Conservation (phyloP, 2,888 invertebrate genomes). For the Ditylenchus weischeri region DNA sequence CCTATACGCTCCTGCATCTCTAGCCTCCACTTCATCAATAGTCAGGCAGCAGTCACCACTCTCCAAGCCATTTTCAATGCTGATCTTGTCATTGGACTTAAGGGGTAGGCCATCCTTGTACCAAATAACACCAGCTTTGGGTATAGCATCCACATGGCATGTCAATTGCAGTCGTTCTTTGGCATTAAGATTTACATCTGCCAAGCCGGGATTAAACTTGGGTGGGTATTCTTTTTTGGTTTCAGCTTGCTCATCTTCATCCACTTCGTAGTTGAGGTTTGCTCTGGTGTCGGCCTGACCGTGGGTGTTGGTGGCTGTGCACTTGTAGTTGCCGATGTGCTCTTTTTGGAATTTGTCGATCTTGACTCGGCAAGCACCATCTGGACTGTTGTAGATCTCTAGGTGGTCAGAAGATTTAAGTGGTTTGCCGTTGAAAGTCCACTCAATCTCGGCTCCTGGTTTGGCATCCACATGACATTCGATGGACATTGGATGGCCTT, state of each 20-base stretch:
- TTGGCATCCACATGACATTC: constrained; percentile 59
- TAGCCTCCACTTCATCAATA: constrained; percentile 57
- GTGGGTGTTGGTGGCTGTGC: constrained; percentile 65
- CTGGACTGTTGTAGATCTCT: constrained; percentile 51
- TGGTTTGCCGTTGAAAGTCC: constrained; percentile 35
- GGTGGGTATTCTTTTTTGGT: constrained; percentile 51
- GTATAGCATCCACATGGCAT: constrained; percentile 62
- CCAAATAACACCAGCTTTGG: constrained; percentile 61
- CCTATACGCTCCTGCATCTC: constrained; percentile 52
- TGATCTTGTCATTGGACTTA: constrained; percentile 36
- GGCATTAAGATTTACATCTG: constrained; percentile 58
- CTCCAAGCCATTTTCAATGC: constrained; percentile 42
- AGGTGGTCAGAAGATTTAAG: constrained; percentile 36
- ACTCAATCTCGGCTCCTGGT: constrained; percentile 49
- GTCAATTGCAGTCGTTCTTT: constrained; percentile 56
- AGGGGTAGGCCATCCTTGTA: constrained; percentile 57
- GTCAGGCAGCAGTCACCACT: constrained; percentile 68
- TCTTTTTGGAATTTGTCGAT: constrained; percentile 53
- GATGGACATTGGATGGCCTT: constrained; percentile 48
- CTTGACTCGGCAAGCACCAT: constrained; percentile 55
- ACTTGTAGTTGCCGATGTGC: constrained; percentile 67
- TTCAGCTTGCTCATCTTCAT: background rate
- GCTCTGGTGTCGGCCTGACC: constrained; percentile 53
- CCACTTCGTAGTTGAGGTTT: constrained; percentile 48
- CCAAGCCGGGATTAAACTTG: constrained; percentile 60